These are phyloP conservation scores for Plusia festucae DNA, from an alignment of 2,888 invertebrate genomes.

Conservation along the genomic window DNA sequence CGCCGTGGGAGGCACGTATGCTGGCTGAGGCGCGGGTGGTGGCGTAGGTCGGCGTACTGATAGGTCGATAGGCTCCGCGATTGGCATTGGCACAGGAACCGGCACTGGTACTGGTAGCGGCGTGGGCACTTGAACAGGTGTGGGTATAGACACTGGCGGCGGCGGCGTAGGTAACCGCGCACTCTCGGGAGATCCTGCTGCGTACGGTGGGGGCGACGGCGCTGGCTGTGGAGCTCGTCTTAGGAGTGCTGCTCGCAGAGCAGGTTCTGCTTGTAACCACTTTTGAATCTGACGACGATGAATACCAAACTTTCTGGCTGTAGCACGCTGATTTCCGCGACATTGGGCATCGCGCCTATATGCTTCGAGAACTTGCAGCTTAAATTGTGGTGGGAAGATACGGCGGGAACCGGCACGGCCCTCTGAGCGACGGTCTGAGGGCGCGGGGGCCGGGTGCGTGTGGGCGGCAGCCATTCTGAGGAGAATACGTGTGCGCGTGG, in stretches of 20 bases:
- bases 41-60: constrained; percentile 79
- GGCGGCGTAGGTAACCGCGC: constrained; percentile 85
- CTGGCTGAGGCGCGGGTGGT: constrained; percentile 74
- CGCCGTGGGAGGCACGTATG: constrained; percentile 68
- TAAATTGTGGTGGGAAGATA: constrained; percentile 96
- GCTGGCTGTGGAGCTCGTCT: constrained; percentile 85
- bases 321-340: constrained; percentile 96
- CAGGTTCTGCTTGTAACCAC: constrained; percentile 96
- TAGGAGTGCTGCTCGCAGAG: constrained; percentile 92
- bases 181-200: constrained; percentile 83
- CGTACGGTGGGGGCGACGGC: constrained; percentile 84
- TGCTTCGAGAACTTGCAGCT: constrained; percentile 96
- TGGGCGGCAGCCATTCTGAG: constrained; percentile 84
- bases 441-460: constrained; percentile 84
- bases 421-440: constrained; percentile 86
- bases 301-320: constrained; percentile 96
- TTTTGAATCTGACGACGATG: constrained; percentile 97
- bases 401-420: constrained; percentile 94
- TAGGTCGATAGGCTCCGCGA: constrained; percentile 78
- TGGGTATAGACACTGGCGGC: constrained; percentile 68
- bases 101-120: constrained; percentile 66
- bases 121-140: constrained; percentile 65
- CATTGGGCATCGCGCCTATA: constrained; percentile 96
- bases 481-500: constrained; percentile 81
- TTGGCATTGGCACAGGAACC: constrained; percentile 69